Base-by-base conservation (phyloP, 2,888 invertebrate species). In the Tinea trinotella region DNA sequence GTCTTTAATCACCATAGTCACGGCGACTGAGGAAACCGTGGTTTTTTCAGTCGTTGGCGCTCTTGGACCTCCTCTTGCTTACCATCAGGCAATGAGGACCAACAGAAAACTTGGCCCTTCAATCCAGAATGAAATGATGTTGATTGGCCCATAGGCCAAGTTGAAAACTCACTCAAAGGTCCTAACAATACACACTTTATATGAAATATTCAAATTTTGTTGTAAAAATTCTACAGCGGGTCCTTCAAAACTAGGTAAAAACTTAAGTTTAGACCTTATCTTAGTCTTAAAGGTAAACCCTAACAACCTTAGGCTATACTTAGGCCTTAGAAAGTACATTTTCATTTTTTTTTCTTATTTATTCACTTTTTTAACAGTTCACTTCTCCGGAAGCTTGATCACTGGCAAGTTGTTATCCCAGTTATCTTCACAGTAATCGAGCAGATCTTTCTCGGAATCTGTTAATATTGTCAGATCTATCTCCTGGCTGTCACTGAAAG, bases 341-440 rank as follows among this genome's bases (percentile, higher is more conserved):
- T 30, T n/a, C 22, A 22, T 22, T 22, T 40, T 15, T 40, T 40
- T 40, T 40, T 17, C 15, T 19, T 46, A 19, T 19, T 17, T n/a
- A 2, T 13, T 19, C 19, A 5, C 10, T 46, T 46, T 19, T 46
- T 18, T 17, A n/a, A 7, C 3, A 2, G 15, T 19, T 88, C 89
- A 90, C 83, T 89, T 88, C 65, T 86, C 87, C 1, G 92, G 92
- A 52, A 92, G 71, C 70, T 90, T 88, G 58, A 92, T 87, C 55
- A 92, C 87, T 57, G 91, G 91, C 60, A 90, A 88, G 30, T 88
- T 84, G 62, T 88, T 87, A 58, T 89, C 90, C 87, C 91, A 88
- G 57, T 88, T 89, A 57, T 86, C 85, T 64, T 92, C 91, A 64
- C 92, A 92, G 67, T 90, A 89, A 59, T 91, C 90, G 19, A 91